Evolutionary conservation across 2,797 vertebrate species (phyloP), one percentile per base, ranked within the genome.

Genomic region (Percopsis omiscomaycus): DNA sequence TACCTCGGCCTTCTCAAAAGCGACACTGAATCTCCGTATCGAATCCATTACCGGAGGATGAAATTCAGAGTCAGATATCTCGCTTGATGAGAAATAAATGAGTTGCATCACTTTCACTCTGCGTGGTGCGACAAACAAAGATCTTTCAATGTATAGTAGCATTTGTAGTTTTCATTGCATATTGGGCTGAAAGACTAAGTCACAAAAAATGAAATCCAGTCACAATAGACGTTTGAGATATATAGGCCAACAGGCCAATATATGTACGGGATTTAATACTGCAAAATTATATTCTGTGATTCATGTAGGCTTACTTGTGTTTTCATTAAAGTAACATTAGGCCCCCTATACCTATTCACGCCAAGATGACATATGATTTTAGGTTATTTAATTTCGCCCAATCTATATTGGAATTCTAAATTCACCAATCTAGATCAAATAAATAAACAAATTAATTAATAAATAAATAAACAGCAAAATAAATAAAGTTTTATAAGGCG

Each of bases 21-120:
- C 83, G 95, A 95, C 94, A 97, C 84, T 75, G 91, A 94, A 97
- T 96, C 95, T 90, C 92, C 95, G 94, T 95, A 93, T 91, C 96
- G 86, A 98, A 98, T 97, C 94, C 94, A 96, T 96, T 96, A 89
- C 79, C 85, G 82, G 79, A 50, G 84, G 78, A 81, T 82, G 78
- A 84, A 81, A 86, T 82, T 78, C 87, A 94, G 92, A 93, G 93
- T 94, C 94, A 90, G 92, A 94, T 93, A 92, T 92, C 92, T 94
- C 90, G 78, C 88, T 87, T 93, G 90, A 94, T 92, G 94, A 93
- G 93, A 93, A 93, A 91, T 92, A 91, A 94, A 95, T 93, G 85
- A 94, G 94, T 93, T 92, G 90, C 92, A 92, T 89, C 92, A 90
- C 90, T 37, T 22, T 92, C 92, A 93, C 86, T 91, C 90, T 86